Evolutionary conservation across 2,797 vertebrate species (phyloP).

Genomic region (Rachycentron canadum): DNA sequence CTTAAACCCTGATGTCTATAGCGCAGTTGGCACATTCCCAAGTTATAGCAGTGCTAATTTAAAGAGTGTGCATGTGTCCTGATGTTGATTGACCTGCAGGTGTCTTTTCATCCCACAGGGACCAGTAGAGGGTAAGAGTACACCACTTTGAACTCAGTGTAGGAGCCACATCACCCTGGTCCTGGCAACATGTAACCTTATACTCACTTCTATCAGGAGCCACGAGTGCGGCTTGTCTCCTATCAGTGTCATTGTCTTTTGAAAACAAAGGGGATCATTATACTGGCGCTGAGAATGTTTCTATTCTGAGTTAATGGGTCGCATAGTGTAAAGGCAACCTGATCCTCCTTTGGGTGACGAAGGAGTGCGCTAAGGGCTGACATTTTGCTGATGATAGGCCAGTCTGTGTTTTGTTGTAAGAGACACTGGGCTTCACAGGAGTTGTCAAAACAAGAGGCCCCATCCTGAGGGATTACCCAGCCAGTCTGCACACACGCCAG

Average conservation of each 20-base stretch:
- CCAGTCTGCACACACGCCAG: constrained; percentile 64
- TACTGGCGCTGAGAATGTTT: constrained; percentile 75
- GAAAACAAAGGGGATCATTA: constrained; percentile 84
- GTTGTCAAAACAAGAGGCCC: constrained; percentile 86
- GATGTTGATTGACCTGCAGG: constrained; percentile 74
- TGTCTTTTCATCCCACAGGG: constrained; percentile 61
- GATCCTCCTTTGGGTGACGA: constrained; percentile 78
- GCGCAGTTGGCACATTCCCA: constrained; percentile 49
- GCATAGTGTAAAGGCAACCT: constrained; percentile 80
- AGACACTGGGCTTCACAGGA: constrained; percentile 82
- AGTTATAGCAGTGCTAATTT: constrained; percentile 52
- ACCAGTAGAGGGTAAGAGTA: constrained; percentile 54
- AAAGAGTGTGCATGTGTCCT: constrained; percentile 65
- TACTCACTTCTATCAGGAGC: constrained; percentile 74
- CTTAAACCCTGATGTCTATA: constrained; percentile 25
- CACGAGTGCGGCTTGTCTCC: constrained; percentile 66
- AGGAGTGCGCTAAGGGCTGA: constrained; percentile 70
- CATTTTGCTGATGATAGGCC: constrained; percentile 80
- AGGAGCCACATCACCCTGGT: constrained; percentile 54
- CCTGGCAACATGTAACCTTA: constrained; percentile 71
- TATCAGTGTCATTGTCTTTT: constrained; percentile 82
- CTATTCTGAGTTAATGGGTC: constrained; percentile 86
- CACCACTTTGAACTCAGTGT: constrained; percentile 55
- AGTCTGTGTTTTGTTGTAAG: constrained; percentile 84
- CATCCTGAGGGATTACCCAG: constrained; percentile 76